Evolutionary conservation across 2,888 invertebrate species (phyloP).

Genomic region (Philereme vetulata): DNA sequence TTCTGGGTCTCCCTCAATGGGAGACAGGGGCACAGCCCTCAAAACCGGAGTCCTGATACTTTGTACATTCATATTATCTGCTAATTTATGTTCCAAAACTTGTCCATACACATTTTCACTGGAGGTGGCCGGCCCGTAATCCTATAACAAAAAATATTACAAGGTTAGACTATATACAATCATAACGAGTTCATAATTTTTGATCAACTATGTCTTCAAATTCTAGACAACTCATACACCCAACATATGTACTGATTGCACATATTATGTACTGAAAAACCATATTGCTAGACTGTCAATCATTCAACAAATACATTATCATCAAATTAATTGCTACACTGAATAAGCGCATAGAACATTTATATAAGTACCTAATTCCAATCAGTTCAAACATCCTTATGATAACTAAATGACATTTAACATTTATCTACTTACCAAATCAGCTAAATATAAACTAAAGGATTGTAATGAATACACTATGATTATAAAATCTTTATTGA

Average conservation of each 20-base stretch:
- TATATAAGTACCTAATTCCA: slow-evolving; percentile 38
- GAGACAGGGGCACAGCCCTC: slow-evolving; percentile 70
- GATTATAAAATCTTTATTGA: slow-evolving; percentile 35
- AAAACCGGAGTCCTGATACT: slow-evolving; percentile 76
- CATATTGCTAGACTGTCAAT: slow-evolving; percentile 34
- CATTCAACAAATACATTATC: slow-evolving; percentile 50
- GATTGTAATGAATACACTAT: slow-evolving; percentile 35
- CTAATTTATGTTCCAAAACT: slow-evolving; percentile 78
- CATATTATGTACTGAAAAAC: neutral
- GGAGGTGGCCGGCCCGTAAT: slow-evolving; percentile 83
- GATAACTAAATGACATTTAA: slow-evolving; percentile 10
- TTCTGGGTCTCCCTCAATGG: slow-evolving; percentile 69
- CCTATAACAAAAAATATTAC: slow-evolving; percentile 66
- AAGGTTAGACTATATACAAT: slow-evolving; percentile 4
- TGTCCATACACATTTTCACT: slow-evolving; percentile 77
- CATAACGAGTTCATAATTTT: neutral
- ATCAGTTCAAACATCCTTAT: slow-evolving; percentile 53
- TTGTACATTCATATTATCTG: slow-evolving; percentile 74
- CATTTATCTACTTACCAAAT: slow-evolving; percentile 27
- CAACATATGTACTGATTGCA: slow-evolving; percentile 3
- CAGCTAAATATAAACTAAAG: slow-evolving; percentile 22
- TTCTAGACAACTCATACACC: neutral
- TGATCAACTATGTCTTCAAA: neutral
- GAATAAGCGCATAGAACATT: slow-evolving; percentile 47
- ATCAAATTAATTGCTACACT: slow-evolving; percentile 37